Base-by-base conservation (phyloP, 2,888 invertebrate genomes). In the Melanchra persicariae region DNA sequence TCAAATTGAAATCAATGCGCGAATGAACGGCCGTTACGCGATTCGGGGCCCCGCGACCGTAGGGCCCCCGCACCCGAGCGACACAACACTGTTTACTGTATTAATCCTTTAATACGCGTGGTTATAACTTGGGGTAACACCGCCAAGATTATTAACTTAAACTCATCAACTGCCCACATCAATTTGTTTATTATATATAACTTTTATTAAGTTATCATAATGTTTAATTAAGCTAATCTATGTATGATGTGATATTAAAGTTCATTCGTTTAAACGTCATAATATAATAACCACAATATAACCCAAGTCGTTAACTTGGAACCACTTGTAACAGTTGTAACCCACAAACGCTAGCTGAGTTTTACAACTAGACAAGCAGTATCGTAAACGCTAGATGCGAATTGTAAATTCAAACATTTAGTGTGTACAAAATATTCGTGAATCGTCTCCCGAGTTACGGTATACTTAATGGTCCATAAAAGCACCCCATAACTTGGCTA, bases 1-100 rank as follows among this genome's bases (percentile, higher is more conserved):
- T 96, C 93, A 96, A 96, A 96, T 96, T 96, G 96, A 96, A 96
- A 96, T 95, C 96, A 96, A 96, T 96, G 96, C 94, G 90, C 90
- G 92, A 90, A 90, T 92, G 93, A 93, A 92, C 91, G 91, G 86
- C 76, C 87, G 79, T 87, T 84, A 77, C 76, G 85, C 71, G 78
- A 60, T 61, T 72, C 52, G 70, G 74, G 70, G 68, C 60, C 72
- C 57, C 61, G 9, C 64, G 47, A 62, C 47, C 60, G 43, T 60
- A 70, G 78, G 78, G 60, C 77, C 59, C 49, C 60, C 55, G 47
- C 63, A 37, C 66, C 57, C 60, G 64, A 68, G 45, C 61, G 65
- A 58, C 79, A 55, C 64, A 51, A 52, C 67, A 58, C 68, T 74
- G 83, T 86, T 81, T 73, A 84, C 81, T 85, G 62, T 81, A 78